Evolutionary conservation across 1,140 invertebrate species (phyloP).

Genomic region (Delia radicum): DNA sequence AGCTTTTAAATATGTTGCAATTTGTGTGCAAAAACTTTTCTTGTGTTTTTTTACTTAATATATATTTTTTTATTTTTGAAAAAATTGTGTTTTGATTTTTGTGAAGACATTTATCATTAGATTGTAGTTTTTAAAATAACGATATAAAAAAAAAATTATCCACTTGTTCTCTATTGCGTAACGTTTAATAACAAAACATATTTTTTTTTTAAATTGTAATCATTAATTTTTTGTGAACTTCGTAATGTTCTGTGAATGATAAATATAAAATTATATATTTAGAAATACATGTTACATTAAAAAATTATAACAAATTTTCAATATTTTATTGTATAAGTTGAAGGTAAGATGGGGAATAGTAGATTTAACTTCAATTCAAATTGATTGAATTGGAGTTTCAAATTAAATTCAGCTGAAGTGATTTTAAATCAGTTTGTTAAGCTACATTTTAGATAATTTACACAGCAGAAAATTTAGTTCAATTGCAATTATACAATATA

Average conservation of each 20-base stretch:
- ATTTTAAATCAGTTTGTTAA: too few relatives aligned
- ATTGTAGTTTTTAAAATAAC: background rate
- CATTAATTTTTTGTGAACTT: background rate
- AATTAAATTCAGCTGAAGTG: too few relatives aligned
- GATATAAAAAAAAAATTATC: background rate
- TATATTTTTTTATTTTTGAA: background rate
- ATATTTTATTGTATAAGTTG: too few relatives aligned
- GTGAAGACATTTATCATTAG: conserved; percentile 4
- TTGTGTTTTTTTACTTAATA: background rate
- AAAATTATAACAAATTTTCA: background rate
- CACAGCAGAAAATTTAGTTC: too few relatives aligned
- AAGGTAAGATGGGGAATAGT: too few relatives aligned
- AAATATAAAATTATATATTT: background rate
- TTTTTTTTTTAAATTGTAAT: background rate
- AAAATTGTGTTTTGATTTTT: background rate
- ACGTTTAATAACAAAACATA: background rate
- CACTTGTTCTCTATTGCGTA: background rate
- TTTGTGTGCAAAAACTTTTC: background rate
- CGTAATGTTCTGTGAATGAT: conserved; percentile 3
- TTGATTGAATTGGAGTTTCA: too few relatives aligned
- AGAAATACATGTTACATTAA: conserved; percentile 5
- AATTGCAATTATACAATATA: too few relatives aligned
- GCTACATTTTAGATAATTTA: too few relatives aligned
- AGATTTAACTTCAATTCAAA: too few relatives aligned
- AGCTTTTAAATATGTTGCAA: too few relatives aligned